Evolutionary conservation across 2,113 vertebrate genomes (phyloP).

Genomic region (Chroicocephalus ridibundus): DNA sequence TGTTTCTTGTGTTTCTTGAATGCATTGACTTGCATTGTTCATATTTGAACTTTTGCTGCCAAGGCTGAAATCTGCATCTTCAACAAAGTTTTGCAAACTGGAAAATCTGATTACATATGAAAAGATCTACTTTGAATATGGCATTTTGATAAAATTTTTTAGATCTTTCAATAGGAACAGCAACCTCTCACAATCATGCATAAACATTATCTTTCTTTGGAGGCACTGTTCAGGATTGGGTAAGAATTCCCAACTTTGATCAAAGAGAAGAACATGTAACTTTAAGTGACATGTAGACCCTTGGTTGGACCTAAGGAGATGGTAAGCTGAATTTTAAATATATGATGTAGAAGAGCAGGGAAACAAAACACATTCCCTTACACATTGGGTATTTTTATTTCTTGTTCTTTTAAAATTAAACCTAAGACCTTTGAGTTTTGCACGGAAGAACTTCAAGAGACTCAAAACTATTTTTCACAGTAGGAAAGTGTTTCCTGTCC

Average conservation of each 20-base stretch:
- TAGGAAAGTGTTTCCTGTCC: neutral
- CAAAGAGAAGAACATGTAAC: neutral
- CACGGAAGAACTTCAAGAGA: neutral
- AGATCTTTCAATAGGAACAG: neutral
- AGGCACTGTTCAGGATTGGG: neutral
- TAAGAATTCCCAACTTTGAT: neutral
- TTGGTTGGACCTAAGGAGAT: neutral
- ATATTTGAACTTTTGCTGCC: neutral
- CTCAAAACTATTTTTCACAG: neutral
- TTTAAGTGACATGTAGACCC: neutral
- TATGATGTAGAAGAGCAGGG: neutral
- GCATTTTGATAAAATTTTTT: neutral
- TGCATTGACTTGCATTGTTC: neutral
- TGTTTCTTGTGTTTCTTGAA: neutral
- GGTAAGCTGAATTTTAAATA: neutral
- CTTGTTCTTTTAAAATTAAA: neutral
- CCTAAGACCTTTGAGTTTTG: neutral
- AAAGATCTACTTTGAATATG: neutral
- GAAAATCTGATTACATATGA: neutral
- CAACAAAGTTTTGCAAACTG: neutral
- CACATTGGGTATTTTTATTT: neutral
- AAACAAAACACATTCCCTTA: neutral
- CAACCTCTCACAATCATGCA: neutral
- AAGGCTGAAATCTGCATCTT: neutral
- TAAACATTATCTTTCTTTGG: neutral